Evolutionary conservation across 2,797 vertebrate genomes (phyloP).

Genomic region (Nannoperca australis): DNA sequence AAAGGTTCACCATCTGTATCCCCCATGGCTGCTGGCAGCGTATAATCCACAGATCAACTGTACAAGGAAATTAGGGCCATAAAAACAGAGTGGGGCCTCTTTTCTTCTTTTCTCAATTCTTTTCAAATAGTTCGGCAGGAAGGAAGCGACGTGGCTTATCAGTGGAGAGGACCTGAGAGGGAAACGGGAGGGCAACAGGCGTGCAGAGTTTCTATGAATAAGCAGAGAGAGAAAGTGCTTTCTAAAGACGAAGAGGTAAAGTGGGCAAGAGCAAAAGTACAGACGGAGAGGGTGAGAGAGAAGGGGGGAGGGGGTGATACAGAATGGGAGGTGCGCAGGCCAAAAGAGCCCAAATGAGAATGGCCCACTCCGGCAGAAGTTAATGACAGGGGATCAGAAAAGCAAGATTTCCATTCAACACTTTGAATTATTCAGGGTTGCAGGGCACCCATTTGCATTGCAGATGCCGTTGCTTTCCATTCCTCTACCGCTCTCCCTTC

Average conservation of each 20-base stretch:
- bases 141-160: constrained; percentile 73
- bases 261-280: constrained; percentile 53
- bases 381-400: constrained; percentile 85
- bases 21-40: constrained; percentile 73
- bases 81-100: constrained; percentile 72
- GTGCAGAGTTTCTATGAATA: constrained; percentile 61
- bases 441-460: constrained; percentile 84
- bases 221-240: constrained; percentile 41
- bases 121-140: constrained; percentile 65
- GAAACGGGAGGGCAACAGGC: constrained; percentile 67
- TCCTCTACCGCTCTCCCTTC: constrained; percentile 61
- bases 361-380: constrained; percentile 80
- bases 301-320: background rate
- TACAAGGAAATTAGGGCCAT: constrained; percentile 83
- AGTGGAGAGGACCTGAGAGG: constrained; percentile 66
- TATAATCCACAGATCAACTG: constrained; percentile 83
- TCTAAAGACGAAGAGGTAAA: constrained; percentile 59
- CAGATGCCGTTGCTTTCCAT: constrained; percentile 78
- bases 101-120: constrained; percentile 69
- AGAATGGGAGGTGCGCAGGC: constrained; percentile 69
- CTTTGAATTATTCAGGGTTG: constrained; percentile 87
- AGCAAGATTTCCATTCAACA: constrained; percentile 85
- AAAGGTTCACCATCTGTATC: constrained; percentile 84
- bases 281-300: constrained; percentile 36
- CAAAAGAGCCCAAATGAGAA: constrained; percentile 85